These are phyloP conservation scores for Pelagia noctiluca DNA, from an alignment of 30 jellyfish, hydroid and myxozoan genomes.

Conservation along the genomic window DNA sequence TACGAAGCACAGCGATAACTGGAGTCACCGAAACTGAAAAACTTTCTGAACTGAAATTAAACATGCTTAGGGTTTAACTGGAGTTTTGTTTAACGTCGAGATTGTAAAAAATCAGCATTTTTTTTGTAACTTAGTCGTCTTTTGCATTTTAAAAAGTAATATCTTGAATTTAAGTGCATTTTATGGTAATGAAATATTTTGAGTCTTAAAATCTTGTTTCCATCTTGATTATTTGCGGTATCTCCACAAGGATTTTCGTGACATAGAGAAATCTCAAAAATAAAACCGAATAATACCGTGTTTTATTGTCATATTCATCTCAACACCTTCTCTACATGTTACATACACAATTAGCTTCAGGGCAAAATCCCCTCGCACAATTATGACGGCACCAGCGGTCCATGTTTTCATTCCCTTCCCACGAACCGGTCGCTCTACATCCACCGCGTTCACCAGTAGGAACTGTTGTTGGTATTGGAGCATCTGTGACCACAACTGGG, in stretches of 20 bases:
- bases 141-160: too few species aligned
- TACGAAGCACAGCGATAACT: constrained; percentile 93
- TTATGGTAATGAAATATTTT: too few species aligned
- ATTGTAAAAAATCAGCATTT: not conserved
- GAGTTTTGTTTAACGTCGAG: not conserved
- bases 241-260: too few species aligned
- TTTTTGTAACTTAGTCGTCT: not conserved
- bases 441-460: constrained; percentile 35
- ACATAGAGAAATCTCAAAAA: too few species aligned
- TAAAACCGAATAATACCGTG: too few species aligned
- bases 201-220: too few species aligned
- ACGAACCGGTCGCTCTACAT: constrained; percentile 58
- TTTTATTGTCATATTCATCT: not conserved
- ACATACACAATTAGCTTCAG: constrained; percentile 27
- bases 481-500: constrained; percentile 62
- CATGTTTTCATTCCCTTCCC: constrained; percentile 66
- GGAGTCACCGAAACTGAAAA: too few species aligned
- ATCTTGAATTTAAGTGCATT: too few species aligned
- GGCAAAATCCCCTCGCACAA: constrained; percentile 66
- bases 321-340: not conserved
- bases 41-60: too few species aligned
- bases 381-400: constrained; percentile 67
- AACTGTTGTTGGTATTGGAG: too few species aligned
- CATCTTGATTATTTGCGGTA: too few species aligned
- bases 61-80: too few species aligned